Percentiles rank a stretch among this genome's conserved stretches.
Conservation (phyloP, 2,113 vertebrate species). For the Nesogale talazaci region DNA sequence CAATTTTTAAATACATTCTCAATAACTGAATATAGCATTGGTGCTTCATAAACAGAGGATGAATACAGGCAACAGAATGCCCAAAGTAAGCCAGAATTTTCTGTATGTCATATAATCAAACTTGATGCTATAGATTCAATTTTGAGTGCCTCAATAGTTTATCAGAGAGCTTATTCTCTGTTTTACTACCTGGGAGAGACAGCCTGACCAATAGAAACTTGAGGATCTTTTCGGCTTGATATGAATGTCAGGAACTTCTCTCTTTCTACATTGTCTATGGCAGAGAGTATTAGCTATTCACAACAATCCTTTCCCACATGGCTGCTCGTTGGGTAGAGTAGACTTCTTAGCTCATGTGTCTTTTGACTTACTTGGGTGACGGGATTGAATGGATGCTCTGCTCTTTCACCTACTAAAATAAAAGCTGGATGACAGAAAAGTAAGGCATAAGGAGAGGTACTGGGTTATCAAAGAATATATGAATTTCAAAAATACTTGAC, state of each 20-base stretch:
- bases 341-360: background rate
- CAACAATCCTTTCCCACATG: background rate
- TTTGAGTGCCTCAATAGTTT: background rate
- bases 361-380: background rate
- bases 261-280: background rate
- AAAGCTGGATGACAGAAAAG: background rate
- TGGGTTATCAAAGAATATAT: background rate
- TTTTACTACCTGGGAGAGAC: background rate
- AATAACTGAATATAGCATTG: constrained; percentile 49
- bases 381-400: background rate
- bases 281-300: background rate
- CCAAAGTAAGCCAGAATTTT: constrained; percentile 35
- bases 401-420: background rate
- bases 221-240: background rate
- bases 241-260: background rate
- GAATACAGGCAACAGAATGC: constrained; percentile 56
- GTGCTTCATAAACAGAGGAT: constrained; percentile 55
- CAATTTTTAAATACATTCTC: constrained; percentile 65
- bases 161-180: background rate
- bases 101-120: constrained; percentile 48
- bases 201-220: background rate
- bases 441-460: background rate
- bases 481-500: background rate
- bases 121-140: constrained; percentile 32
- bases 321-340: background rate